These are phyloP conservation scores for Hippopotamyrus pictus DNA, from an alignment of 2,797 vertebrate genomes.

Conservation along the genomic window DNA sequence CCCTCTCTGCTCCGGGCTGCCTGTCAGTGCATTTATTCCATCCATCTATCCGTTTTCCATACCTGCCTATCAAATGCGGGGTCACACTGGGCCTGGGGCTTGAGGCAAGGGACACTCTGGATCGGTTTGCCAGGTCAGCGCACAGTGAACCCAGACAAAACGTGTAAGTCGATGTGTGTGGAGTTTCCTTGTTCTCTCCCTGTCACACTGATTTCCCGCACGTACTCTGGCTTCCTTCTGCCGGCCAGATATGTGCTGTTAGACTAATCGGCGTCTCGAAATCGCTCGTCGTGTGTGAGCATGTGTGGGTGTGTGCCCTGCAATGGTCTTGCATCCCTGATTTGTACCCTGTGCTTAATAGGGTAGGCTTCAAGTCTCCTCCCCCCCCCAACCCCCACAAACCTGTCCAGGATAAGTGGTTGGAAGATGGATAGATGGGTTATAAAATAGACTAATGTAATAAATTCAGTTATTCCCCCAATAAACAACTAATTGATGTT, in stretches of 20 bases:
- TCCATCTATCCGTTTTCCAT: background rate
- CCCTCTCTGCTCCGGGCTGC: background rate
- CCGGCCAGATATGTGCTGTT: background rate
- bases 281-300: background rate
- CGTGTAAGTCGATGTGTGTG: background rate
- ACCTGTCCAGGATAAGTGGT: background rate
- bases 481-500: background rate
- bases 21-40: background rate
- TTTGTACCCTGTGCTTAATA: background rate
- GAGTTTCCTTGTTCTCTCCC: background rate
- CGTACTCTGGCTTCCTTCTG: background rate
- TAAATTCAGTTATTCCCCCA: background rate
- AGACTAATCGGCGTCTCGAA: background rate
- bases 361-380: background rate
- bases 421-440: constrained; percentile 5
- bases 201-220: background rate
- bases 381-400: background rate
- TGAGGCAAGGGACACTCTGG: background rate
- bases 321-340: background rate
- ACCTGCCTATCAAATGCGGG: background rate
- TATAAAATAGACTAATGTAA: background rate
- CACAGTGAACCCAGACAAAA: background rate
- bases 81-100: background rate
- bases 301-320: background rate
- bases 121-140: background rate